phyloP scores from a whole-genome alignment of 2,113 vertebrate genomes.

The Gnathonemus longibarbis region DNA sequence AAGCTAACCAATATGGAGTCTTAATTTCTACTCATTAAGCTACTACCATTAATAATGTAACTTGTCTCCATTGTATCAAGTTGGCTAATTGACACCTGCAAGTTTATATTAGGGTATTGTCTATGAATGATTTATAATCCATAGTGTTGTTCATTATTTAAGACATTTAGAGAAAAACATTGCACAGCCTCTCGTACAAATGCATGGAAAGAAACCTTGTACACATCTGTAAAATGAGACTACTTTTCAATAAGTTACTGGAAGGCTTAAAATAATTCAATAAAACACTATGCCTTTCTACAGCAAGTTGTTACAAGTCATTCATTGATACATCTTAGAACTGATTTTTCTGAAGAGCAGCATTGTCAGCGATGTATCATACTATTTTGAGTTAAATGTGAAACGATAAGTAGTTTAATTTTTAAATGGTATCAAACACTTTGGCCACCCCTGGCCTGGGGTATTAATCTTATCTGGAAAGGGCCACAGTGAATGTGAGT shows the following conservation, averaged over 20 bases:
- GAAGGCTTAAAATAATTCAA: background rate
- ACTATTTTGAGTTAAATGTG: background rate
- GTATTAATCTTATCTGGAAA: no score
- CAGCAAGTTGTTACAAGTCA: background rate
- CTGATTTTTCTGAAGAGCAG: background rate
- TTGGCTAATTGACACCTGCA: background rate
- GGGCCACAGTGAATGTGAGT: no score
- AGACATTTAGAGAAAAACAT: background rate
- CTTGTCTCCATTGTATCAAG: background rate
- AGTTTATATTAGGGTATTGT: background rate
- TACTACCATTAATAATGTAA: background rate
- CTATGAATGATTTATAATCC: background rate
- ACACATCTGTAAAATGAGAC: background rate
- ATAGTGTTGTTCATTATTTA: background rate
- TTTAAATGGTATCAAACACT: background rate
- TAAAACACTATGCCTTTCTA: background rate
- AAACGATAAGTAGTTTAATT: background rate
- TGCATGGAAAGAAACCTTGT: background rate
- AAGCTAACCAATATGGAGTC: background rate
- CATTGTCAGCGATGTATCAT: background rate
- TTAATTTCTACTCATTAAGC: background rate
- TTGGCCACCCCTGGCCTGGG: no score
- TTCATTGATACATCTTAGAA: background rate
- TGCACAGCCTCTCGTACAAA: background rate
- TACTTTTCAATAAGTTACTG: background rate